A percentile compares a stretch with the other conserved stretches of the same genome.
Conservation (phyloP, 1,140 invertebrate species). For the Ectropis grisescens region DNA sequence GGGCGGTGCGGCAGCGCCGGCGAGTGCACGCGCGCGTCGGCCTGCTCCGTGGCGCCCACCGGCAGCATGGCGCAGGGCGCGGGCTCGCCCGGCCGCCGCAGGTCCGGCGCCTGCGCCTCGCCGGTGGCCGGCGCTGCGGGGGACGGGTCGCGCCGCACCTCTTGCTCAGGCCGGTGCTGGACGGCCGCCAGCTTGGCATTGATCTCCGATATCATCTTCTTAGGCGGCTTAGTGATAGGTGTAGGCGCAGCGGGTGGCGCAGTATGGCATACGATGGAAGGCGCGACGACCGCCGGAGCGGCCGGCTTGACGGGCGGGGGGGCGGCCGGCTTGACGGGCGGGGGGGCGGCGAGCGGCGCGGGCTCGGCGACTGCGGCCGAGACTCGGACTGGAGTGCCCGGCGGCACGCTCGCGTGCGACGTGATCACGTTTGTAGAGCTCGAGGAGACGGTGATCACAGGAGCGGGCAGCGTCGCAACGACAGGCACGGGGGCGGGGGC, state of each 20-base stretch:
- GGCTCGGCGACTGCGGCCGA: not conserved
- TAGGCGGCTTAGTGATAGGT: slow-evolving; percentile 53
- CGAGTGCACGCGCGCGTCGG: slow-evolving; percentile 54
- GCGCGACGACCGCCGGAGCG: too few relatives aligned
- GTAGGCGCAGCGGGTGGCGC: slow-evolving; percentile 19
- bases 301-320: too few relatives aligned
- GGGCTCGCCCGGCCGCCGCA: slow-evolving; percentile 31
- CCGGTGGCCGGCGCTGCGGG: slow-evolving; percentile 15
- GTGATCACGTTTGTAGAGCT: too few relatives aligned
- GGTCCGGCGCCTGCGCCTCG: too few relatives aligned
- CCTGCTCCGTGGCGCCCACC: slow-evolving; percentile 43
- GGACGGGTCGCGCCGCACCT: slow-evolving; percentile 7
- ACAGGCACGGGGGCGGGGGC: slow-evolving; percentile 3
- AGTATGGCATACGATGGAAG: not conserved
- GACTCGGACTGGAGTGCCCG: not conserved
- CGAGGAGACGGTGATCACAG: too few relatives aligned
- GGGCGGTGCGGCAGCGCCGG: slow-evolving; percentile 53
- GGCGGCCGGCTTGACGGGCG: too few relatives aligned
- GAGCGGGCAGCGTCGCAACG: not conserved
- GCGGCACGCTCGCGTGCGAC: too few relatives aligned
- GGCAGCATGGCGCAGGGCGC: too few relatives aligned
- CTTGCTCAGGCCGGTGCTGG: slow-evolving; percentile 6
- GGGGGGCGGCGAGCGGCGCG: too few relatives aligned
- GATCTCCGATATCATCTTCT: slow-evolving; percentile 64
- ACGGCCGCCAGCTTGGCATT: slow-evolving; percentile 42